Percentiles rank a stretch among this genome's conserved stretches.
These are phyloP conservation scores for Drosophila paulistorum DNA, from an alignment of 1,140 invertebrate species.

Conservation along the genomic window DNA sequence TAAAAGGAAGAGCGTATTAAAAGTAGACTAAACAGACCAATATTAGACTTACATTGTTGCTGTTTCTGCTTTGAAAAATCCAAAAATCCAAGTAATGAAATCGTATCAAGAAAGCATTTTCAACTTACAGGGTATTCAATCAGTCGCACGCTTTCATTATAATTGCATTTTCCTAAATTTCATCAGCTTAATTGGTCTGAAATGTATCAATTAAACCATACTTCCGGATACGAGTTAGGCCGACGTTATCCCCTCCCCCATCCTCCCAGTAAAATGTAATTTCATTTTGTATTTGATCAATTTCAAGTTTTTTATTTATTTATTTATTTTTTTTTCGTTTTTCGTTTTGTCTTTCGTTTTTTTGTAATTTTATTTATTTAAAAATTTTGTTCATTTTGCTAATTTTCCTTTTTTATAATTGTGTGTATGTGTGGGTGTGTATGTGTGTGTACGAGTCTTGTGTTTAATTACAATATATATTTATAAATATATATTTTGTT, in stretches of 20 bases:
- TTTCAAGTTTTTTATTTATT: slow-evolving; percentile 68
- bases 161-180: slow-evolving; percentile 50
- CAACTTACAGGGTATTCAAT: neutral
- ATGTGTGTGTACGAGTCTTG: slow-evolving; percentile 40
- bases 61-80: no score
- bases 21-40: no score
- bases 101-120: no score
- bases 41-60: no score
- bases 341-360: slow-evolving; percentile 38
- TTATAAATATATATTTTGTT: slow-evolving; percentile 55
- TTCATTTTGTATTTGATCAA: slow-evolving; percentile 65
- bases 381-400: slow-evolving; percentile 82
- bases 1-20: no score
- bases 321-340: slow-evolving; percentile 36
- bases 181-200: slow-evolving; percentile 57
- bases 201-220: slow-evolving; percentile 38
- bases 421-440: slow-evolving; percentile 30
- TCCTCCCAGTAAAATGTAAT: slow-evolving; percentile 17
- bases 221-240: slow-evolving; percentile 44
- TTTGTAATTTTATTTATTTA: slow-evolving; percentile 79
- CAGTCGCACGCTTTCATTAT: slow-evolving; percentile 4
- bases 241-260: no score
- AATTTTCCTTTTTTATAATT: slow-evolving; percentile 71
- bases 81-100: no score
- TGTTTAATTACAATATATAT: slow-evolving; percentile 68